Conservation (phyloP, 2,797 vertebrate genomes). For the Melanotaenia maccullochi region DNA sequence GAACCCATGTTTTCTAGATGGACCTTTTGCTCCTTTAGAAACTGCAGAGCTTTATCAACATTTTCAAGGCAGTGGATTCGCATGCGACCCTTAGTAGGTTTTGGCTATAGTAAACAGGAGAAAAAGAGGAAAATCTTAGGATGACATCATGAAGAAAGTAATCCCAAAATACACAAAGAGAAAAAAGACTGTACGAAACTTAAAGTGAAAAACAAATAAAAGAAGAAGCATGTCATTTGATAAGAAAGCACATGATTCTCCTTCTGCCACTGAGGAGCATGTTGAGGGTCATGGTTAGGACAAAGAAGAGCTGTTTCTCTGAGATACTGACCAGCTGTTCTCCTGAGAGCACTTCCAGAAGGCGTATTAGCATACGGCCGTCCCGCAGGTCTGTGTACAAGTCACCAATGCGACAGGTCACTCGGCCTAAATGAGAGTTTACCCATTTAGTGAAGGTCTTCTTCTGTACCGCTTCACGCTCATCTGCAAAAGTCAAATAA, state of each 20-base stretch:
- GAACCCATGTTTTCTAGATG: slow-evolving; percentile 96
- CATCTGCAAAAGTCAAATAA: slow-evolving; percentile 80
- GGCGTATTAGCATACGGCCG: slow-evolving; percentile 92
- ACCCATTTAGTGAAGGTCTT: slow-evolving; percentile 99
- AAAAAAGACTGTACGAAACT: neutral
- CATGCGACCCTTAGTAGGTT: slow-evolving; percentile 94
- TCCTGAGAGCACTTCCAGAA: slow-evolving; percentile 93
- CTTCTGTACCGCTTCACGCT: slow-evolving; percentile 95
- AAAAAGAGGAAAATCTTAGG: slow-evolving; percentile 15
- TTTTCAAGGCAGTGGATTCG: slow-evolving; percentile 96
- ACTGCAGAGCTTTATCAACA: slow-evolving; percentile 94
- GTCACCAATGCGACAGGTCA: slow-evolving; percentile 92
- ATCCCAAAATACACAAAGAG: slow-evolving; percentile 5
- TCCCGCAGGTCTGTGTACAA: slow-evolving; percentile 94
- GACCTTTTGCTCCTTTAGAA: slow-evolving; percentile 94
- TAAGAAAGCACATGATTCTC: slow-evolving; percentile 23
- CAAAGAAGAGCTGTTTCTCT: slow-evolving; percentile 25
- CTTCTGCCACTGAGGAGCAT: slow-evolving; percentile 25
- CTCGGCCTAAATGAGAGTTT: slow-evolving; percentile 93
- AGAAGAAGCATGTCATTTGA: slow-evolving; percentile 12
- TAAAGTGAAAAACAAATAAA: slow-evolving; percentile 24
- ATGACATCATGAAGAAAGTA: neutral
- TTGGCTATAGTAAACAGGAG: slow-evolving; percentile 82
- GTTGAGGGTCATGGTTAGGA: slow-evolving; percentile 29
- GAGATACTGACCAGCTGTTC: slow-evolving; percentile 90